These are phyloP conservation scores for Thamnophis elegans DNA, from an alignment of 2,797 vertebrate species.

Conservation along the genomic window DNA sequence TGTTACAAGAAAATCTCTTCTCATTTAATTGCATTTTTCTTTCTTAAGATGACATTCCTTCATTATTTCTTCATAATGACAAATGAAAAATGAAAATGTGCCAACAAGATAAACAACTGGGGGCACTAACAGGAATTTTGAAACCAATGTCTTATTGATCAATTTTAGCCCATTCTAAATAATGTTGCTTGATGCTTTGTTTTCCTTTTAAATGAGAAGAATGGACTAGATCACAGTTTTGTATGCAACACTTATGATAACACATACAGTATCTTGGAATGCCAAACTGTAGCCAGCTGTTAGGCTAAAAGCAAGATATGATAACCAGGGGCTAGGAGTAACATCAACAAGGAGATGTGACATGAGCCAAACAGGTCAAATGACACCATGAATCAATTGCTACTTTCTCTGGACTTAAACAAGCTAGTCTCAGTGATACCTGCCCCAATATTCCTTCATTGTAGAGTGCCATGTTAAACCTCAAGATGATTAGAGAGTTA, in stretches of 20 bases:
- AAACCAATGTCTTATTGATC: conserved; percentile 28
- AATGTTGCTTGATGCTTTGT: not conserved
- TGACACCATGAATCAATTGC: not conserved
- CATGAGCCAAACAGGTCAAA: not conserved
- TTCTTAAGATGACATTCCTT: conserved; percentile 58
- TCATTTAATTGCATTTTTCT: conserved; percentile 57
- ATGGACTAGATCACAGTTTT: not conserved
- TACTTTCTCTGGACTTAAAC: not conserved
- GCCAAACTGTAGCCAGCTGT: not conserved
- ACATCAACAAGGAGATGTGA: not conserved
- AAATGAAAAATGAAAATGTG: conserved; percentile 56
- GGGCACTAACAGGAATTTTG: conserved; percentile 33
- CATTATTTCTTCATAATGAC: too few species aligned
- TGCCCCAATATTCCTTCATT: not conserved
- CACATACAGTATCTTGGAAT: not conserved
- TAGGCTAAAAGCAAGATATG: not conserved
- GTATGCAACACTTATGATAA: not conserved
- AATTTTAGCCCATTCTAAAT: conserved; percentile 5
- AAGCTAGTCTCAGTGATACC: not conserved
- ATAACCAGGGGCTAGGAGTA: not conserved
- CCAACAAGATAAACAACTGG: conserved; percentile 60
- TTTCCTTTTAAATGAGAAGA: not conserved
- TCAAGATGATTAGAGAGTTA: not conserved
- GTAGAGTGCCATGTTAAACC: not conserved
- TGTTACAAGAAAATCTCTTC: conserved; percentile 46